Evolutionary conservation across 2,888 invertebrate species (phyloP), one percentile per base, ranked within the genome.

Genomic region (Nysson spinosus): DNA sequence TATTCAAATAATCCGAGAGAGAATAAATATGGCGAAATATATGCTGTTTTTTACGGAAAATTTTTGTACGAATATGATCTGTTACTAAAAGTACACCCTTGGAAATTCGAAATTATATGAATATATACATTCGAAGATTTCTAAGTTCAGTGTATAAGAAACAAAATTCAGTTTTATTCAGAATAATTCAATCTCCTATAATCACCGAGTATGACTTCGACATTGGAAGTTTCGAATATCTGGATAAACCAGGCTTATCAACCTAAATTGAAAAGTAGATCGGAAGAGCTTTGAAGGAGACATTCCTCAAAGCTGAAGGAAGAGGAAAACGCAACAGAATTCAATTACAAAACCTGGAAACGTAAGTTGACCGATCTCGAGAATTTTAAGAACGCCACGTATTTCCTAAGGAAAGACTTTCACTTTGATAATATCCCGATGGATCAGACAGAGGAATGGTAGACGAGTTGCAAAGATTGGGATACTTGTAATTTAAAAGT

Each of bases 301-400:
- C 37, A 57, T 44, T 62, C 57, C 62, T 14, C 6, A 17, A n/a
- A 17, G 43, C 28, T 43, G n/a, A 17, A 37, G 39, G 6, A 6
- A 12, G 32, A 22, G 47, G 19, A 32, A 43, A 17, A 49, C 35
- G 37, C 56, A 44, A 30, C 34, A 51, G 50, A 57, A 62, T 62
- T 57, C 57, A 51, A 62, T 62, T 57, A 62, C 39, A 17, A 62
- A 57, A 50, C 39, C 24, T 37, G 37, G 44, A 32, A 44, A 39
- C 37, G 26, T 39, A 44, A 51, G 11, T 24, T 26, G 30, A 46
- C 40, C 26, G 30, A 56, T 62, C 30, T 35, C 2, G 1, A 30
- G 50, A 57, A 62, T 50, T 57, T 46, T 50, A 51, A 57, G 34
- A 57, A 50, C 50, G 49, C 37, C 46, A 14, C 37, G 56, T 56